Evolutionary conservation across 1,140 invertebrate species (phyloP).

Genomic region (Drosophila varians): DNA sequence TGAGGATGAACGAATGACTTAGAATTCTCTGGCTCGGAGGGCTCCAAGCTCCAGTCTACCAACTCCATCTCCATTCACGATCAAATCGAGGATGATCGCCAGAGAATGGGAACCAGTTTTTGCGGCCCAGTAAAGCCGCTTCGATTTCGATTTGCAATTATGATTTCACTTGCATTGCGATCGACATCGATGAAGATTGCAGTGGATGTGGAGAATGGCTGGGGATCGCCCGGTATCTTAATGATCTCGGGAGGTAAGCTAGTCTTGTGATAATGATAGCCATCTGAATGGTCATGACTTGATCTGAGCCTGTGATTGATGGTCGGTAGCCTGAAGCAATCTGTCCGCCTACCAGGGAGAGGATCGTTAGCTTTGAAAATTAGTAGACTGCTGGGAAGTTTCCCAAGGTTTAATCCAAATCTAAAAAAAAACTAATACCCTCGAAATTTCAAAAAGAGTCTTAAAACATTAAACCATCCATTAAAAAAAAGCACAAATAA

Average conservation of each 20-base stretch:
- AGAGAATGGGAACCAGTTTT: constrained; percentile 63
- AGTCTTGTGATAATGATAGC: constrained; percentile 33
- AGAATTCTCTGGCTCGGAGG: constrained; percentile 42
- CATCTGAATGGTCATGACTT: constrained; percentile 15
- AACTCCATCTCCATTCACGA: constrained; percentile 6
- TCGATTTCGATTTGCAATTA: constrained; percentile 70
- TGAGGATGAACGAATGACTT: constrained; percentile 74
- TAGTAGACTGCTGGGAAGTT: constrained; percentile 3
- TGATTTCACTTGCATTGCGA: constrained; percentile 74
- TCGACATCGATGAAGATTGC: constrained; percentile 20
- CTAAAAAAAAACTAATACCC: background rate
- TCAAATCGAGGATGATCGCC: constrained; percentile 36
- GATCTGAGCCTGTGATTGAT: constrained; percentile 47
- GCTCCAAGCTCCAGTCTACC: background rate
- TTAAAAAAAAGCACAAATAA: too few species aligned
- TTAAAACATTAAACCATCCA: too few species aligned
- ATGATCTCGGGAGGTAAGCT: constrained; percentile 17
- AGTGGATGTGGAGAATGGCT: constrained; percentile 20
- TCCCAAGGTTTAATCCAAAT: background rate
- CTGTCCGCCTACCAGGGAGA: background rate
- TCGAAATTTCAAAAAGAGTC: too few species aligned
- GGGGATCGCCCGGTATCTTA: constrained; percentile 27
- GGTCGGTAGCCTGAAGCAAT: constrained; percentile 18
- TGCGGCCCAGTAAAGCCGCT: constrained; percentile 50
- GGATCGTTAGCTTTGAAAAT: constrained; percentile 16